These are phyloP conservation scores for Pollenia labialis DNA, from an alignment of 2,888 invertebrate genomes.

Conservation along the genomic window DNA sequence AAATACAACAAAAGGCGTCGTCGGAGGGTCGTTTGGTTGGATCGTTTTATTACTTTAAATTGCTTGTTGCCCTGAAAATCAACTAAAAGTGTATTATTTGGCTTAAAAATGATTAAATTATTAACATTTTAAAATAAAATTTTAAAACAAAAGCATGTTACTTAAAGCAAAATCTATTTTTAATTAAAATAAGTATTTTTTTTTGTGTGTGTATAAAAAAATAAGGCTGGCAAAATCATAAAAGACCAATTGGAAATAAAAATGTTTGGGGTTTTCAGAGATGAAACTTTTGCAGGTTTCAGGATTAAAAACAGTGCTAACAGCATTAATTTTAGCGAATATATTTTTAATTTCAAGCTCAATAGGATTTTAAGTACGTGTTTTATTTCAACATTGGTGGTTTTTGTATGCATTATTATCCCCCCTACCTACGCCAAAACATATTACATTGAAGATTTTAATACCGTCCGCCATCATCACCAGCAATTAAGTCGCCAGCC, in stretches of 20 bases:
- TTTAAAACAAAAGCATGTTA: slow-evolving; percentile 12
- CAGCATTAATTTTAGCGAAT: slow-evolving; percentile 18
- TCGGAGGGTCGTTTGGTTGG: slow-evolving; percentile 51
- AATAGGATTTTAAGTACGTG: slow-evolving; percentile 24
- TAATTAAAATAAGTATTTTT: slow-evolving; percentile 31
- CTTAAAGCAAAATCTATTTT: slow-evolving; percentile 8
- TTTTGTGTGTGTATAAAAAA: slow-evolving; percentile 36
- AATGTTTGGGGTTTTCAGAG: slow-evolving; percentile 52
- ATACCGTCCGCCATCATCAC: slow-evolving; percentile 75
- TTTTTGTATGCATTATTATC: slow-evolving; percentile 31
- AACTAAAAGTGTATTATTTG: slow-evolving; percentile 49
- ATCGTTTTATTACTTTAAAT: slow-evolving; percentile 42
- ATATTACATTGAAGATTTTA: slow-evolving; percentile 52
- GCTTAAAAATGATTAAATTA: slow-evolving; percentile 1
- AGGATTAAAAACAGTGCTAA: slow-evolving; percentile 10
- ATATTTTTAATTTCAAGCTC: slow-evolving; percentile 23
- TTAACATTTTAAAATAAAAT: not conserved
- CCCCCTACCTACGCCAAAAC: slow-evolving; percentile 46
- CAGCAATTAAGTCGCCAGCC: slow-evolving; percentile 75
- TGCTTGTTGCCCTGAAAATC: slow-evolving; percentile 55
- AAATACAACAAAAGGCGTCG: slow-evolving; percentile 71
- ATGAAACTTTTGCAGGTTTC: not conserved
- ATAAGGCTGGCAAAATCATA: slow-evolving; percentile 36
- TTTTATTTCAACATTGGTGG: slow-evolving; percentile 33
- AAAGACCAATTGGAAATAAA: slow-evolving; percentile 30